Base-by-base conservation (phyloP, 2,888 invertebrate species). In the Nasonia oneida region DNA sequence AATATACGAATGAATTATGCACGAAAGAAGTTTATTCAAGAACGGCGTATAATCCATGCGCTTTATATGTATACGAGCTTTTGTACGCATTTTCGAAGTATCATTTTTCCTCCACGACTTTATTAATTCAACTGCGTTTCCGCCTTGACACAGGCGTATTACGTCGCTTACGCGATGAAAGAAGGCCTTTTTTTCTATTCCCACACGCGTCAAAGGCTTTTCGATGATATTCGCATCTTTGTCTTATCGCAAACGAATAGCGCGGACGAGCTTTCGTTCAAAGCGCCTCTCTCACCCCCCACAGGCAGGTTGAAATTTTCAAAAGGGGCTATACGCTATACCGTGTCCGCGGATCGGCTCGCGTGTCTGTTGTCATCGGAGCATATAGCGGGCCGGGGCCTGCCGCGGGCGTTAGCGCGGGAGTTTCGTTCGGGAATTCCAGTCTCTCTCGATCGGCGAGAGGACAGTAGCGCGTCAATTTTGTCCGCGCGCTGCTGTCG, bases 381-480 rank as follows among this genome's bases (percentile, higher is more conserved):
- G 67, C 14, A 18, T 53, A 67, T 67, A 67, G 33, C 67, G 15
- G 3, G 10, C 14, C 67, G 15, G 3, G 10, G 67, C 14, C 33
- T 12, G 67, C 67, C 67, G 29, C 67, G 33, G 67, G 67, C 67
- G 67, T 29, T 33, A 29, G 67, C 33, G 29, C 67, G 15, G 33
- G 67, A 67, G 67, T 67, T 67, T 67, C 67, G 67, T 67, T 67
- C 67, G 29, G 67, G 67, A 67, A 67, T 67, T 33, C 67, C 33
- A 67, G 37, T 37, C 3, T 37, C 33, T 67, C 67, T 67, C 67
- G 29, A 67, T 67, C 67, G 67, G 33, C 4, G 37, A 33, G 67
- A 33, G 67, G 23, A 61, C 67, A 33, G 14, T 33, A 29, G 67
- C 67, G 71, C 42, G 71, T 73, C 42, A 42, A 73, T 73, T 73